phyloP scores from a whole-genome alignment of 2,113 vertebrate species.

The Chlorodrepanis virens region DNA sequence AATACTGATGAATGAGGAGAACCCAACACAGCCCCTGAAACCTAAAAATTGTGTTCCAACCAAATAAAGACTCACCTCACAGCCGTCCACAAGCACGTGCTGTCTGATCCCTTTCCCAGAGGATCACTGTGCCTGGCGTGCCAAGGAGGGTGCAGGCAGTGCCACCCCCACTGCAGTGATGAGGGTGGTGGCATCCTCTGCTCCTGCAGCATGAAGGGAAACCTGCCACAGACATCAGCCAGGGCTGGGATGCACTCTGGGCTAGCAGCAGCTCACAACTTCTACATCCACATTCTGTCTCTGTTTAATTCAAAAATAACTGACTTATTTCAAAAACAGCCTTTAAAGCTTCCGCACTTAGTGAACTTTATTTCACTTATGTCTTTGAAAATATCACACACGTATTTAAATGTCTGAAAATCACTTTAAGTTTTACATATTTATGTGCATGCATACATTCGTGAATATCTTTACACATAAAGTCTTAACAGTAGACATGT shows the following conservation, averaged over 20 bases:
- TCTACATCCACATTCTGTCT: not conserved
- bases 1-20: not conserved
- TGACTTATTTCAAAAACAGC: not conserved
- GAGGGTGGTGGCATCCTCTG: not conserved
- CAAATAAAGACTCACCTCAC: not conserved
- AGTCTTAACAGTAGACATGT: not conserved
- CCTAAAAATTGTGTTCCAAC: not conserved
- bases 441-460: not conserved
- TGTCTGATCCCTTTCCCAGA: not conserved
- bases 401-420: not conserved
- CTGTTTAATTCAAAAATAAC: not conserved
- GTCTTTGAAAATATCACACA: not conserved
- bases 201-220: not conserved
- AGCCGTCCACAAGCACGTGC: fast-evolving
- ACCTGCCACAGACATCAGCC: fast-evolving
- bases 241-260: not conserved
- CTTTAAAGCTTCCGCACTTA: not conserved
- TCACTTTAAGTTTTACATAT: not conserved
- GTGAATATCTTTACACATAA: not conserved
- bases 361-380: not conserved
- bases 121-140: fast-evolving
- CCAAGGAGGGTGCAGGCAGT: not conserved
- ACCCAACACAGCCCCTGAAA: not conserved
- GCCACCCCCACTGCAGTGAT: not conserved
- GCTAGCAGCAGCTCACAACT: not conserved